phyloP scores from a whole-genome alignment of 2,888 invertebrate genomes.

The Scaptomyza polygonia region DNA sequence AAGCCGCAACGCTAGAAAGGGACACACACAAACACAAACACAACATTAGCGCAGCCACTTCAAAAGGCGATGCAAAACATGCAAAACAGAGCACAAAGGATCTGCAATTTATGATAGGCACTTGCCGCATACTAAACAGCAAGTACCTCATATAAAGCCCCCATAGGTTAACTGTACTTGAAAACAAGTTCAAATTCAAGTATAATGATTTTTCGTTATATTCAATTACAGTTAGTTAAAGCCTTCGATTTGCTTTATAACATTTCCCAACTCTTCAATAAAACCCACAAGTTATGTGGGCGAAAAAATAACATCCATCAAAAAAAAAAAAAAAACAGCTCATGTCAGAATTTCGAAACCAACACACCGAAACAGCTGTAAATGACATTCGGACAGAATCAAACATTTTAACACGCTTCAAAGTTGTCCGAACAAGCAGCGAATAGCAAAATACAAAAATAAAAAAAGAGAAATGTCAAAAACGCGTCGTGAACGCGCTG shows the following conservation, averaged over 20 bases:
- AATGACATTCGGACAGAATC: constrained; percentile 77
- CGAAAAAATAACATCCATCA: constrained; percentile 53
- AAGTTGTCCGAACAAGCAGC: constrained; percentile 55
- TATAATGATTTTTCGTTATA: background rate
- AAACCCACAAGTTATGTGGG: constrained; percentile 9
- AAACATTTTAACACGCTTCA: constrained; percentile 79
- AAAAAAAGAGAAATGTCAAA: constrained; percentile 64
- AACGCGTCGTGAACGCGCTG: constrained; percentile 71
- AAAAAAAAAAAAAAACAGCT: constrained; percentile 28
- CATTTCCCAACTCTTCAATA: constrained; percentile 1
- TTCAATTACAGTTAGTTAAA: background rate
- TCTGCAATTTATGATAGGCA: constrained; percentile 69
- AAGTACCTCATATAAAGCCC: background rate
- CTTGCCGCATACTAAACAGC: constrained; percentile 29
- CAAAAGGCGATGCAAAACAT: constrained; percentile 55
- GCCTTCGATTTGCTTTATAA: too few species aligned
- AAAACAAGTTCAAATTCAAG: background rate
- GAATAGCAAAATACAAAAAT: constrained; percentile 33
- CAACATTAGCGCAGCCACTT: constrained; percentile 57
- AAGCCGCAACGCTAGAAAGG: background rate
- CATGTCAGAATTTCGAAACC: constrained; percentile 41
- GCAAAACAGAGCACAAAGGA: constrained; percentile 67
- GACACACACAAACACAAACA: constrained; percentile 2
- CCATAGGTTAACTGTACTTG: background rate
- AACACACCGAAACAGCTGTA: constrained; percentile 69